Evolutionary conservation across 2,888 invertebrate species (phyloP).

Genomic region (Leptinotarsa peninsularis): DNA sequence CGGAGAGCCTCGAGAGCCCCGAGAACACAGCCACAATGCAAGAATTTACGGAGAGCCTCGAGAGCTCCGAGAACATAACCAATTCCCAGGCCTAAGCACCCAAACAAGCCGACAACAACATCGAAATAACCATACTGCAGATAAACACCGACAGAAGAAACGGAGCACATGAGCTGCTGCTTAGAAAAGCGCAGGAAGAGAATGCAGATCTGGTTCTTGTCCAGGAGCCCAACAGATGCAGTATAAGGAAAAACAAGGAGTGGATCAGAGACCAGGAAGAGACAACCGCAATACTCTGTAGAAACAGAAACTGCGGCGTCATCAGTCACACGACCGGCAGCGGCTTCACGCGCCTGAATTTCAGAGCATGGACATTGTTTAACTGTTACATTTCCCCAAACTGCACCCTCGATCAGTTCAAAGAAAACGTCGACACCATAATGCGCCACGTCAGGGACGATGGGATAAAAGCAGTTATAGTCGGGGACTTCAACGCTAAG

Average conservation of each 20-base stretch:
- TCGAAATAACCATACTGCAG: neutral
- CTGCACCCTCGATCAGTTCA: too few relatives aligned
- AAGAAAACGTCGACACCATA: too few relatives aligned
- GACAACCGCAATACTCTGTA: neutral
- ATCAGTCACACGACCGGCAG: too few relatives aligned
- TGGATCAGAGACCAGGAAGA: neutral
- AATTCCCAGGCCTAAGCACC: too few relatives aligned
- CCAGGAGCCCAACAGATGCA: neutral
- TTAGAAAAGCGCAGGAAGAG: neutral
- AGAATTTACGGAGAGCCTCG: too few relatives aligned
- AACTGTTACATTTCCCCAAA: too few relatives aligned
- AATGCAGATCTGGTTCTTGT: neutral
- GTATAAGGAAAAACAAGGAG: neutral
- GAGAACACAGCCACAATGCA: too few relatives aligned
- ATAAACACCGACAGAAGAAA: neutral
- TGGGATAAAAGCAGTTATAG: neutral
- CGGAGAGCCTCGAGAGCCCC: too few relatives aligned
- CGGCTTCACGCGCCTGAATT: too few relatives aligned
- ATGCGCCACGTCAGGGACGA: slow-evolving; percentile 3
- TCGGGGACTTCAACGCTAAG: neutral
- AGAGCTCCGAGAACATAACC: too few relatives aligned
- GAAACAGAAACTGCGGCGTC: neutral
- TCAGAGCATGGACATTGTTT: too few relatives aligned
- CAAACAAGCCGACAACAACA: neutral
- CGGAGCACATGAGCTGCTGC: neutral